Conservation (phyloP, 2,113 vertebrate genomes). For the Syngnathus floridae region DNA sequence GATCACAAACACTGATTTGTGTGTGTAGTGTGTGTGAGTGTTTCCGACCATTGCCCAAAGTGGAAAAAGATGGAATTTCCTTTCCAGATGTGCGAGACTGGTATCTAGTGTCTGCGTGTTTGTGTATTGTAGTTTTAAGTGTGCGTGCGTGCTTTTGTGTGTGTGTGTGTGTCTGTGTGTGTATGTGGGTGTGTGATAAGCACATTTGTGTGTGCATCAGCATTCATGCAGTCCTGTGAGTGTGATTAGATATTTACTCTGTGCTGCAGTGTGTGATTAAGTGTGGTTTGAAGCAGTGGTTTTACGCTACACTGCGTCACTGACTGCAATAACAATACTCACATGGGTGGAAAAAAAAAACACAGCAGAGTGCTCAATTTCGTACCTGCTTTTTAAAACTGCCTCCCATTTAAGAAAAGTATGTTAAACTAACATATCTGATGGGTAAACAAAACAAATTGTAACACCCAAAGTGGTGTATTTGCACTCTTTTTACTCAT, state of each 20-base stretch:
- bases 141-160: constrained; percentile 17
- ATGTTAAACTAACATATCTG: constrained; percentile 2
- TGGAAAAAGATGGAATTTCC: constrained; percentile 48
- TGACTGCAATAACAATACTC: constrained; percentile 42
- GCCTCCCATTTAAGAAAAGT: constrained; percentile 6
- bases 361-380: constrained; percentile 12
- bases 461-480: not conserved
- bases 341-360: constrained; percentile 29
- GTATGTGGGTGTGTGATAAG: constrained; percentile 34
- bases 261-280: constrained; percentile 64
- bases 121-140: not conserved
- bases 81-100: constrained; percentile 27
- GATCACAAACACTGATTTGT: constrained; percentile 57
- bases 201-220: constrained; percentile 49
- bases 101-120: constrained; percentile 15
- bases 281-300: constrained; percentile 53
- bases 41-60: constrained; percentile 34
- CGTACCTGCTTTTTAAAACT: constrained; percentile 13
- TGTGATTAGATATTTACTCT: constrained; percentile 59
- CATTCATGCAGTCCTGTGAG: constrained; percentile 50
- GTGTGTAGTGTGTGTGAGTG: constrained; percentile 23
- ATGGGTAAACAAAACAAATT: constrained; percentile 1
- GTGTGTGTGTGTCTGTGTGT: not conserved
- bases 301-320: constrained; percentile 46
- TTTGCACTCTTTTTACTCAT: no score